Conservation (phyloP, 2,113 vertebrate species). For the Cranoglanis bouderius region DNA sequence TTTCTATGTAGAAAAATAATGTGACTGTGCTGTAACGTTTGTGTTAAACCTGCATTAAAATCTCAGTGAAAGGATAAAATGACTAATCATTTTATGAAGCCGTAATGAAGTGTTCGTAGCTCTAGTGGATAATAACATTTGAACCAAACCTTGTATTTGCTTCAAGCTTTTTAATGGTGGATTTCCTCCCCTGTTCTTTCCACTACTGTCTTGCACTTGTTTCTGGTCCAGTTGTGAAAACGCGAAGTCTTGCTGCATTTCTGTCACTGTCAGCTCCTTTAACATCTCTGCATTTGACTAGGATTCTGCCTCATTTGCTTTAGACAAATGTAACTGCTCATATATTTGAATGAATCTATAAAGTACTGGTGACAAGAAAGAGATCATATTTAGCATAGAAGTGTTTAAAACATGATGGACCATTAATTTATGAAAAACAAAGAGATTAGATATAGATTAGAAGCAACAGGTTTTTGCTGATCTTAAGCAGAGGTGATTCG, state of each 20-base stretch:
- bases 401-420: not conserved
- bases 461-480: constrained; percentile 17
- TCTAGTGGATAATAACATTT: not conserved
- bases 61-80: constrained; percentile 2
- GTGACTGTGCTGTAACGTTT: not conserved
- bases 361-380: not conserved
- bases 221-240: not conserved
- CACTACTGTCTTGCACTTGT: too few species aligned
- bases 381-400: not conserved
- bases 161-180: not conserved
- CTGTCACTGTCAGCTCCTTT: constrained; percentile 3
- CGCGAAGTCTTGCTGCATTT: not conserved
- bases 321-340: not conserved
- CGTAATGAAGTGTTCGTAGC: not conserved
- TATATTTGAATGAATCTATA: too few species aligned
- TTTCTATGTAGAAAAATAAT: not conserved
- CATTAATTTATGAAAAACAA: not conserved
- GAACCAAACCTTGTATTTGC: not conserved
- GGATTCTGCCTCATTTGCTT: not conserved
- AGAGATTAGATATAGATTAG: constrained; percentile 8
- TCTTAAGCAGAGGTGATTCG: not conserved
- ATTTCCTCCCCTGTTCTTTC: not conserved
- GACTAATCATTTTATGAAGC: not conserved
- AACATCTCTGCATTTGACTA: not conserved
- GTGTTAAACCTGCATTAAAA: not conserved